These are phyloP conservation scores for Eudyptes chrysolophus DNA, from an alignment of 2,113 vertebrate genomes.

Conservation along the genomic window DNA sequence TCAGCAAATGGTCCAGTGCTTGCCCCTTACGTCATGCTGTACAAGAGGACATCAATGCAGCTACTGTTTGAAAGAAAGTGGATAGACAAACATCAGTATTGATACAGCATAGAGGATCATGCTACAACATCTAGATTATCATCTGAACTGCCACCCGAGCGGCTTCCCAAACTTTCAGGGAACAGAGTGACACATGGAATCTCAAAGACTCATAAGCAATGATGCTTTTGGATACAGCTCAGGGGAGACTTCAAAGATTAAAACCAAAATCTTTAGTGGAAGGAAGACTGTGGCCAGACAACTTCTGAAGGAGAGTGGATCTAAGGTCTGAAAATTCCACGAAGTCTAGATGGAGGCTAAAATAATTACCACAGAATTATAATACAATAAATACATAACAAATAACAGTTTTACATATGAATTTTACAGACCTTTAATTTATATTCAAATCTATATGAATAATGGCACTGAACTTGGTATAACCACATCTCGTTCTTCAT, in stretches of 20 bases:
- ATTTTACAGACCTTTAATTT: not conserved
- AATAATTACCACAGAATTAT: not conserved
- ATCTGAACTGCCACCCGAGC: not conserved
- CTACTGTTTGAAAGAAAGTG: not conserved
- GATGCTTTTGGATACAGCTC: not conserved
- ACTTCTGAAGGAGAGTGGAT: not conserved
- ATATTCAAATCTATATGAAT: not conserved
- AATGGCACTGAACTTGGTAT: not conserved
- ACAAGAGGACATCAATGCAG: not conserved
- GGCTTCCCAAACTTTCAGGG: not conserved
- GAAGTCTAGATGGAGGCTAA: not conserved
- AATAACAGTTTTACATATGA: not conserved
- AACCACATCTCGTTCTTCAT: not conserved
- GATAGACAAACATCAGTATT: not conserved
- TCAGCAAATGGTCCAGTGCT: not conserved
- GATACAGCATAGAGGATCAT: not conserved
- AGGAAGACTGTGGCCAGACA: not conserved
- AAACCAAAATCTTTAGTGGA: not conserved
- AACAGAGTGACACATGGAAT: not conserved
- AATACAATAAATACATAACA: not conserved
- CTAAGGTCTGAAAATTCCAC: not conserved
- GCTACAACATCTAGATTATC: not conserved
- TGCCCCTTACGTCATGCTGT: not conserved
- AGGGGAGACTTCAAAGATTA: not conserved
- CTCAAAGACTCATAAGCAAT: not conserved